phyloP scores from a whole-genome alignment of 1,140 invertebrate genomes.

The Aphaenogaster floridana region DNA sequence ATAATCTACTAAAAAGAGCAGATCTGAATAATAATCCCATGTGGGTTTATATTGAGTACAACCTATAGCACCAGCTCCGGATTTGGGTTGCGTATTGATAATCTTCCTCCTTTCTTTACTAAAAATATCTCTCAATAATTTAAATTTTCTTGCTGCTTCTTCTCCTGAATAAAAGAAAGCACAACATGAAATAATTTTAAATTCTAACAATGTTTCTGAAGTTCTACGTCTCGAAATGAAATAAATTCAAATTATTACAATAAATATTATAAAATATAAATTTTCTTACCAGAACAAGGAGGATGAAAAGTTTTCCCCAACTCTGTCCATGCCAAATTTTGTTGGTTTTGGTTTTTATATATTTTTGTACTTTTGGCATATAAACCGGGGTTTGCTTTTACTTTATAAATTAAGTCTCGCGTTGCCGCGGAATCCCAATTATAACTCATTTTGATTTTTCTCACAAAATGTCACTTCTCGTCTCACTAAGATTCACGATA shows the following conservation, averaged over 20 bases:
- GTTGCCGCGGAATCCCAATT: neutral
- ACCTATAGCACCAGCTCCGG: neutral
- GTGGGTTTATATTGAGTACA: neutral
- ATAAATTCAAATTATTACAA: too few species aligned
- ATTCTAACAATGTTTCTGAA: neutral
- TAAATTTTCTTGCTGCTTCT: conserved; percentile 22
- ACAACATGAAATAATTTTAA: neutral
- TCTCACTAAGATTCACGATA: neutral
- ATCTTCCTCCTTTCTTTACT: conserved; percentile 6
- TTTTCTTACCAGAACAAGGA: neutral
- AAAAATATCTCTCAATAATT: conserved; percentile 6
- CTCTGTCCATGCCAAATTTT: conserved; percentile 4
- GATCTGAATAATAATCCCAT: conserved; percentile 18
- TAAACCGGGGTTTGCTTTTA: neutral
- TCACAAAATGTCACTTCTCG: neutral
- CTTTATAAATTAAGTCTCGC: neutral
- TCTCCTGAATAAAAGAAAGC: neutral
- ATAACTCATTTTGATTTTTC: neutral
- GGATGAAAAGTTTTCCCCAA: neutral
- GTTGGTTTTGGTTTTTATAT: neutral
- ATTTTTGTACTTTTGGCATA: neutral
- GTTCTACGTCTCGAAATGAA: neutral
- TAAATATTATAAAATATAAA: neutral
- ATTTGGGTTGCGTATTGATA: neutral
- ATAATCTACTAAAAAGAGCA: neutral